These are phyloP conservation scores for Halocynthia roretzi DNA, from an alignment of 23 tunicate species.

Conservation along the genomic window DNA sequence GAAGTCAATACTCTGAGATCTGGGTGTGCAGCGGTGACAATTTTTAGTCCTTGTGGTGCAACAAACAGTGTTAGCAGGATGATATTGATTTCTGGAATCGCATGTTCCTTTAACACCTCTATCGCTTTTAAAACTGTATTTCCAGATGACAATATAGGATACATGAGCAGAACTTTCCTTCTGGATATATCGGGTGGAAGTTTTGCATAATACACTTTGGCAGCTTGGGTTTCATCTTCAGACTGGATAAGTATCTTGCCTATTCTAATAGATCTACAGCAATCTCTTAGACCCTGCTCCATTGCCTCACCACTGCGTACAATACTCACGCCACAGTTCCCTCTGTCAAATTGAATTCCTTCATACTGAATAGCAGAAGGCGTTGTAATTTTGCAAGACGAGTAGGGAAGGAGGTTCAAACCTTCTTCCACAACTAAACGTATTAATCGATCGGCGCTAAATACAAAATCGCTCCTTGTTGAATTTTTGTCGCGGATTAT, in stretches of 20 bases:
- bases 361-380: constrained; percentile 45
- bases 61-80: constrained; percentile 77
- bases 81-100: constrained; percentile 56
- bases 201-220: constrained; percentile 97
- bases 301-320: constrained; percentile 95
- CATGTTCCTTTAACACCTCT: constrained; percentile 65
- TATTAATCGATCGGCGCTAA: constrained; percentile 93
- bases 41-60: constrained; percentile 63
- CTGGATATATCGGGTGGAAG: constrained; percentile 84
- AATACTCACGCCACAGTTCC: constrained; percentile 97
- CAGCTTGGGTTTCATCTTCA: constrained; percentile 58
- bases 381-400: constrained; percentile 55
- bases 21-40: constrained; percentile 39
- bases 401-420: constrained; percentile 73
- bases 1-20: constrained; percentile 55
- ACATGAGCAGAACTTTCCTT: constrained; percentile 91
- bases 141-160: constrained; percentile 87
- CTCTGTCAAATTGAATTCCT: constrained; percentile 84
- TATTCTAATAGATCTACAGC: constrained; percentile 92
- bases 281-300: constrained; percentile 95
- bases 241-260: constrained; percentile 93
- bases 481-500: constrained; percentile 77
- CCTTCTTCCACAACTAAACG: constrained; percentile 96
- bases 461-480: constrained; percentile 81
- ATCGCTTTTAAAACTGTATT: constrained; percentile 83